Conservation (phyloP, 2,888 invertebrate species). For the Tineola bisselliella region DNA sequence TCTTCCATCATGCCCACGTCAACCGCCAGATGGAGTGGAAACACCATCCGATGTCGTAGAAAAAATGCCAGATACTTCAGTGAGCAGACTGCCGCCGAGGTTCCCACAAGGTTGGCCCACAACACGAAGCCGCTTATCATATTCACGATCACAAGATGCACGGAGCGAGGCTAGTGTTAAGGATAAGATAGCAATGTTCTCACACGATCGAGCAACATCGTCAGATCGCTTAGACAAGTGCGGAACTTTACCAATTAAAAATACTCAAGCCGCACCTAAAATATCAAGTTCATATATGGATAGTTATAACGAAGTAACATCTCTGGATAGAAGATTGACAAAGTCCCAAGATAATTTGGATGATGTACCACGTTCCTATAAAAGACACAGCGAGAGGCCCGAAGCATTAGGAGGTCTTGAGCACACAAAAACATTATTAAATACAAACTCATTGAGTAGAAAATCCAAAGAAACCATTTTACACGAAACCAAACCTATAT, state of each 20-base stretch:
- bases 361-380: slow-evolving; percentile 52
- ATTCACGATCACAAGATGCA: slow-evolving; percentile 76
- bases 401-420: slow-evolving; percentile 65
- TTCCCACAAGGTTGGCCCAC: slow-evolving; percentile 37
- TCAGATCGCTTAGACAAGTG: slow-evolving; percentile 52
- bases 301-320: slow-evolving; percentile 43
- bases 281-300: slow-evolving; percentile 24
- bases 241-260: slow-evolving; percentile 45
- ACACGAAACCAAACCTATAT: slow-evolving; percentile 44
- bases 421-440: slow-evolving; percentile 26
- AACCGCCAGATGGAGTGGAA: slow-evolving; percentile 86
- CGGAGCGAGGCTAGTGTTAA: slow-evolving; percentile 83
- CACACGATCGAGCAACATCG: slow-evolving; percentile 58
- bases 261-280: slow-evolving; percentile 20
- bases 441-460: slow-evolving; percentile 19
- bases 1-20: slow-evolving; percentile 72
- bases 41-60: slow-evolving; percentile 78
- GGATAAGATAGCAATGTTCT: slow-evolving; percentile 90
- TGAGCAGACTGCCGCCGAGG: slow-evolving; percentile 45
- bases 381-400: slow-evolving; percentile 47
- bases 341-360: slow-evolving; percentile 64
- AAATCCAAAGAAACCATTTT: slow-evolving; percentile 27
- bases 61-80: slow-evolving; percentile 45
- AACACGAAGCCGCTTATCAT: slow-evolving; percentile 44
- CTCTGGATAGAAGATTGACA: slow-evolving; percentile 53